Conservation (phyloP, 2,113 vertebrate genomes). For the Hemiscyllium ocellatum region DNA sequence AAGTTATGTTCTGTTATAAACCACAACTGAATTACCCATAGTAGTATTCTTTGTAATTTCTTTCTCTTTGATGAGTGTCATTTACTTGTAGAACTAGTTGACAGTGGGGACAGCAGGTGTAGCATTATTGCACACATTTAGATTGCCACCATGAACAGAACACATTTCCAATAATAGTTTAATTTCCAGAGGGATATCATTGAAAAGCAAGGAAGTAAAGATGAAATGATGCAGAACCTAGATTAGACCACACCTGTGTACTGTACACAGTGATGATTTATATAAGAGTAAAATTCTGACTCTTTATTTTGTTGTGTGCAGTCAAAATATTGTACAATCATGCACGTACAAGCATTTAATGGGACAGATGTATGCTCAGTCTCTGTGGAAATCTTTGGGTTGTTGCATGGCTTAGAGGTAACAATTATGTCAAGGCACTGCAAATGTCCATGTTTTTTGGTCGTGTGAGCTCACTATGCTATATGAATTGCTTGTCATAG, state of each 20-base stretch:
- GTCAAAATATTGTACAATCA: too few relatives aligned
- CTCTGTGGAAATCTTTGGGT: too few relatives aligned
- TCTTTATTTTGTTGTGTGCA: too few relatives aligned
- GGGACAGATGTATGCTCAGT: too few relatives aligned
- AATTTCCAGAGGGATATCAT: not conserved
- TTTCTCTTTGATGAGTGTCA: not conserved
- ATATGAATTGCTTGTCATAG: too few relatives aligned
- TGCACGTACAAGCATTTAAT: too few relatives aligned
- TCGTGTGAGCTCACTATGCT: too few relatives aligned
- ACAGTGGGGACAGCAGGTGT: not conserved
- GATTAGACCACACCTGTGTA: not conserved
- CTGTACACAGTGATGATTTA: not conserved
- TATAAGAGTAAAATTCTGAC: not conserved
- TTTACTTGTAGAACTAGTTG: not conserved
- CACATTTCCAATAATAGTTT: not conserved
- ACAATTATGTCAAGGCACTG: too few relatives aligned
- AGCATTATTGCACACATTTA: not conserved
- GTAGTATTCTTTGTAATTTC: not conserved
- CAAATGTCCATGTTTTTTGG: too few relatives aligned
- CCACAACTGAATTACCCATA: not conserved
- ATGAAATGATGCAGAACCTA: not conserved
- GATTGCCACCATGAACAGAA: not conserved
- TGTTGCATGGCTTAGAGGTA: too few relatives aligned
- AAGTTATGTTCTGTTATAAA: not conserved
- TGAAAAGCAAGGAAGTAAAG: not conserved